Conservation (phyloP, 2,113 vertebrate species). For the Poeciliopsis occidentalis region DNA sequence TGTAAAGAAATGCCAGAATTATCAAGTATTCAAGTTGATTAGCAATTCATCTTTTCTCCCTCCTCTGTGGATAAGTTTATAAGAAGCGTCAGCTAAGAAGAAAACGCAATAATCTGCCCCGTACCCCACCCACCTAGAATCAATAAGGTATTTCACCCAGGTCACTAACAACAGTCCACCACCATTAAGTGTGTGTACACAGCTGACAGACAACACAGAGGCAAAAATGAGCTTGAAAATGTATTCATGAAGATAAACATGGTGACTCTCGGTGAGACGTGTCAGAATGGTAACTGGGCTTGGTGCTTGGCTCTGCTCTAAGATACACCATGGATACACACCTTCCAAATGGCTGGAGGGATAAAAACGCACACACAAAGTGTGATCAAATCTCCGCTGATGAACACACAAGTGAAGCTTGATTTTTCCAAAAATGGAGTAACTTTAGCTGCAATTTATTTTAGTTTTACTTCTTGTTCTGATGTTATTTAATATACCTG, state of each 20-base stretch:
- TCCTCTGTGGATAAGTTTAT: slow-evolving; percentile 61
- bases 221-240: slow-evolving; percentile 76
- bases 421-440: slow-evolving; percentile 33
- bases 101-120: slow-evolving; percentile 68
- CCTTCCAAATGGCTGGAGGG: slow-evolving; percentile 40
- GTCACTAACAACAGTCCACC: slow-evolving; percentile 62
- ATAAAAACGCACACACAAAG: slow-evolving; percentile 6
- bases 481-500: no score
- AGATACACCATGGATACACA: slow-evolving; percentile 48
- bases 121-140: slow-evolving; percentile 58
- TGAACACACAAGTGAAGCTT: slow-evolving; percentile 15
- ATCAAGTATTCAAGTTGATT: slow-evolving; percentile 3
- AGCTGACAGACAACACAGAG: slow-evolving; percentile 64
- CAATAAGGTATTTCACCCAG: slow-evolving; percentile 74
- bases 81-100: slow-evolving; percentile 68
- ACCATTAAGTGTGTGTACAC: slow-evolving; percentile 76
- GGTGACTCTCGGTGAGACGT: slow-evolving; percentile 47
- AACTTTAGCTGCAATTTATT: slow-evolving; percentile 67
- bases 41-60: slow-evolving; percentile 9
- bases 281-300: slow-evolving; percentile 75
- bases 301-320: slow-evolving; percentile 41
- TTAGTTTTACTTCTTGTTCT: no score
- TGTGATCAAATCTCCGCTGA: slow-evolving; percentile 5
- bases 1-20: no score
- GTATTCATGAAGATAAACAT: slow-evolving; percentile 76